Conservation (phyloP, 2,888 invertebrate species). For the Eupithecia insigniata region DNA sequence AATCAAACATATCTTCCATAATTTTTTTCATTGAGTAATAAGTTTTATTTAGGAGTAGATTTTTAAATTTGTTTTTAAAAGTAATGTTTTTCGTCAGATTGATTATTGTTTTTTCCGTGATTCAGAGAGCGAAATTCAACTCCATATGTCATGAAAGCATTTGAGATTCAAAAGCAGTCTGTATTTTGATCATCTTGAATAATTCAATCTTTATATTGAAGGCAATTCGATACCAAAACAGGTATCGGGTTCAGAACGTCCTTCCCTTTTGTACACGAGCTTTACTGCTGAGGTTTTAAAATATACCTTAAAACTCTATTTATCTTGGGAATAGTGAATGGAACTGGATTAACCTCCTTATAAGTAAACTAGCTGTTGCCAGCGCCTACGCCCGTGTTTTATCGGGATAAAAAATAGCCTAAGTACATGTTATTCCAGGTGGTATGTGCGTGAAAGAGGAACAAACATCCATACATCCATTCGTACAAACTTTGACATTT, state of each 20-base stretch:
- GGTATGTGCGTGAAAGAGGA: too few species aligned
- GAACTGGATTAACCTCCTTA: neutral
- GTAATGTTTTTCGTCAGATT: too few species aligned
- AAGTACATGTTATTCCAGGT: too few species aligned
- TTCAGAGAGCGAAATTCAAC: slow-evolving; percentile 9
- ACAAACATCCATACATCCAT: too few species aligned
- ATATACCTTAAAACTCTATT: neutral
- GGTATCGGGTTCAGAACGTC: slow-evolving; percentile 1
- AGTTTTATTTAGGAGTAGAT: too few species aligned
- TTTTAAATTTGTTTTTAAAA: too few species aligned
- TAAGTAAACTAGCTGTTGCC: too few species aligned
- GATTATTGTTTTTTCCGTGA: neutral
- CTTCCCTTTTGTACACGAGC: neutral
- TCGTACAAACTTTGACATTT: too few species aligned
- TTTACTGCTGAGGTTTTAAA: neutral
- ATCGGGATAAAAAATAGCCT: too few species aligned
- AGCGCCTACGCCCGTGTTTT: too few species aligned
- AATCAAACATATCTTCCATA: too few species aligned
- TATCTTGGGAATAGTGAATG: neutral
- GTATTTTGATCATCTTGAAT: slow-evolving; percentile 32
- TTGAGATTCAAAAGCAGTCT: slow-evolving; percentile 21
- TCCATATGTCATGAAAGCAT: slow-evolving; percentile 8
- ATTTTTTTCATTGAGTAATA: too few species aligned
- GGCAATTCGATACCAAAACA: slow-evolving; percentile 31
- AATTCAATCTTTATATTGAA: slow-evolving; percentile 30